Percentiles rank a stretch among this genome's conserved stretches.
Conservation (phyloP, 2,113 vertebrate genomes). For the Reinhardtius hippoglossoides region DNA sequence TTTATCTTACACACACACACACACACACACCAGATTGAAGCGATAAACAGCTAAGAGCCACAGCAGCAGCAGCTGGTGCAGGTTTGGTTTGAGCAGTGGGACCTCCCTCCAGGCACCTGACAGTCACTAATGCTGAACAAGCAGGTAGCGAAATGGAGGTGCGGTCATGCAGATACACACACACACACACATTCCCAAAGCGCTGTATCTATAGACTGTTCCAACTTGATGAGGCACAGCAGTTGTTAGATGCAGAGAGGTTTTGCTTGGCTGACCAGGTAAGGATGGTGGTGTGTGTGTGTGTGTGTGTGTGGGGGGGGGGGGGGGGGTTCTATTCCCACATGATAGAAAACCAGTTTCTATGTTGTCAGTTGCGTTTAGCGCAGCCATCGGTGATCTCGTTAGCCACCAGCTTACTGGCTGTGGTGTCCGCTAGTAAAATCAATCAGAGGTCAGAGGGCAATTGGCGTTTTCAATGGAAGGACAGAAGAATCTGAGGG, state of each 20-base stretch:
- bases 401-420: conserved; percentile 56
- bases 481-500: conserved; percentile 17
- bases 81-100: conserved; percentile 53
- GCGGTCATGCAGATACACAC: conserved; percentile 19
- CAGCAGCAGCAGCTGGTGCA: conserved; percentile 63
- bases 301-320: not conserved
- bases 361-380: conserved; percentile 68
- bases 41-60: conserved; percentile 38
- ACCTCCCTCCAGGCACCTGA: conserved; percentile 51
- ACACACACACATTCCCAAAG: not conserved
- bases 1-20: not conserved
- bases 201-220: conserved; percentile 4
- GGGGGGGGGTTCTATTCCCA: conserved; percentile 6
- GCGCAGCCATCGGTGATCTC: conserved; percentile 46
- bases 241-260: conserved; percentile 34
- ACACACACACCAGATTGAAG: conserved; percentile 22
- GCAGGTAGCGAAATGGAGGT: conserved; percentile 43
- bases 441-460: conserved; percentile 55
- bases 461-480: conserved; percentile 45
- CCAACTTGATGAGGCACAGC: conserved; percentile 37
- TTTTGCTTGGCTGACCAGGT: conserved; percentile 26
- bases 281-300: not conserved
- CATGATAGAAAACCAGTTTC: conserved; percentile 57
- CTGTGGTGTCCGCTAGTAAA: conserved; percentile 40
- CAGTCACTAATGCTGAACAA: conserved; percentile 65